A percentile compares a stretch with the other conserved stretches of the same genome.
phyloP scores from a whole-genome alignment of 2,113 vertebrate species.

The Lontra canadensis region DNA sequence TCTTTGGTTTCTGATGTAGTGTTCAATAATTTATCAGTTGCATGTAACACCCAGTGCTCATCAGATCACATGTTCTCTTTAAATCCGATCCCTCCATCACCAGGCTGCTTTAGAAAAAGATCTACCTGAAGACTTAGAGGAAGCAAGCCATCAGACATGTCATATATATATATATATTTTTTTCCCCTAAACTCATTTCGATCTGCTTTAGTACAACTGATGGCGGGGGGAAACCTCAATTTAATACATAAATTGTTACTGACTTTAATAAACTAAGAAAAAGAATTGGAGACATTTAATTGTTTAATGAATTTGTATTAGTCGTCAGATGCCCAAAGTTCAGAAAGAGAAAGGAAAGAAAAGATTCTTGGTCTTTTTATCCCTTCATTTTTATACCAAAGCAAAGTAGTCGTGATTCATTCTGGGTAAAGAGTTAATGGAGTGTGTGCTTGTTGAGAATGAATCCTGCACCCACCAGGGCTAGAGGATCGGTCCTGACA shows the following conservation, averaged over 20 bases:
- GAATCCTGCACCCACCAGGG: not conserved
- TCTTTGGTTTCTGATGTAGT: too few relatives aligned
- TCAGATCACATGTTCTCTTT: not conserved
- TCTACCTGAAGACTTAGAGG: not conserved
- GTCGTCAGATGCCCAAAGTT: not conserved
- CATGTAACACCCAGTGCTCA: too few relatives aligned
- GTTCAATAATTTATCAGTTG: too few relatives aligned
- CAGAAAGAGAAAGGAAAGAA: not conserved
- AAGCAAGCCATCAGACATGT: accelerated
- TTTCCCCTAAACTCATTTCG: not conserved
- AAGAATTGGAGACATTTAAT: not conserved
- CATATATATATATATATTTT: not conserved
- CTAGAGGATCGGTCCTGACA: not conserved
- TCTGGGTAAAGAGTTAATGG: not conserved
- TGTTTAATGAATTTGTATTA: not conserved
- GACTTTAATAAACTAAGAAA: not conserved
- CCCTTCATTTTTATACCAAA: not conserved
- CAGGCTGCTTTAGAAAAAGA: not conserved
- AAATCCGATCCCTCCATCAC: not conserved
- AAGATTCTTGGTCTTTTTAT: not conserved
- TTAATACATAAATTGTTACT: not conserved
- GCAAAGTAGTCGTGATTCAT: not conserved
- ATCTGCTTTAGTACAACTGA: not conserved
- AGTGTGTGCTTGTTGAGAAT: not conserved
- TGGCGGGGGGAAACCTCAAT: accelerated